Percentiles rank a stretch among this genome's conserved stretches.
These are phyloP conservation scores for Aporophyla lueneburgensis DNA, from an alignment of 2,888 invertebrate genomes.

Conservation along the genomic window DNA sequence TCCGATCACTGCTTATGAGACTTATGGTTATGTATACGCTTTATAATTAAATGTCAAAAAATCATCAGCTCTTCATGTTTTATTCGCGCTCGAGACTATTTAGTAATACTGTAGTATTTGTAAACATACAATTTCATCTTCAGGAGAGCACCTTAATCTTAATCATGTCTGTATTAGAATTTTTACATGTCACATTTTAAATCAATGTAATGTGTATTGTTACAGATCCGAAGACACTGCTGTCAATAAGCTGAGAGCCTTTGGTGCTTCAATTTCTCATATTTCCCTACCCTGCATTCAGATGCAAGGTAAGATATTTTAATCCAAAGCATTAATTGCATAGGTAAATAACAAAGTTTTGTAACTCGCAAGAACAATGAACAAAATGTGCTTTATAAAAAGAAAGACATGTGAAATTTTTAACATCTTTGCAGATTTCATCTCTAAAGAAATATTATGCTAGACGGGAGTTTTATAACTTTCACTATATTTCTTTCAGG, in stretches of 20 bases:
- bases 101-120: too few relatives aligned
- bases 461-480: conserved; percentile 51
- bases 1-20: too few relatives aligned
- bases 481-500: conserved; percentile 79
- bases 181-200: neutral
- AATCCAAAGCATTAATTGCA: neutral
- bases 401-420: neutral
- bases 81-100: too few relatives aligned
- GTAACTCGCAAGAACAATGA: neutral
- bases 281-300: conserved; percentile 66
- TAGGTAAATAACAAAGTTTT: conserved; percentile 2
- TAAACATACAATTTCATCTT: neutral
- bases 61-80: too few relatives aligned
- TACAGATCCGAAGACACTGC: conserved; percentile 58
- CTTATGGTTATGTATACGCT: too few relatives aligned
- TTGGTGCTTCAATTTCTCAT: conserved; percentile 64
- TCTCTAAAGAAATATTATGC: conserved; percentile 26
- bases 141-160: neutral
- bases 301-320: conserved; percentile 65
- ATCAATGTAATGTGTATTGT: conserved; percentile 29
- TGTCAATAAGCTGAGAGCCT: conserved; percentile 45
- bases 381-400: neutral
- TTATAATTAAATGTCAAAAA: too few relatives aligned
- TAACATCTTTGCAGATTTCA: neutral
- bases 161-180: neutral